Conservation (phyloP, 2,888 invertebrate genomes). For the Seira ritae region DNA sequence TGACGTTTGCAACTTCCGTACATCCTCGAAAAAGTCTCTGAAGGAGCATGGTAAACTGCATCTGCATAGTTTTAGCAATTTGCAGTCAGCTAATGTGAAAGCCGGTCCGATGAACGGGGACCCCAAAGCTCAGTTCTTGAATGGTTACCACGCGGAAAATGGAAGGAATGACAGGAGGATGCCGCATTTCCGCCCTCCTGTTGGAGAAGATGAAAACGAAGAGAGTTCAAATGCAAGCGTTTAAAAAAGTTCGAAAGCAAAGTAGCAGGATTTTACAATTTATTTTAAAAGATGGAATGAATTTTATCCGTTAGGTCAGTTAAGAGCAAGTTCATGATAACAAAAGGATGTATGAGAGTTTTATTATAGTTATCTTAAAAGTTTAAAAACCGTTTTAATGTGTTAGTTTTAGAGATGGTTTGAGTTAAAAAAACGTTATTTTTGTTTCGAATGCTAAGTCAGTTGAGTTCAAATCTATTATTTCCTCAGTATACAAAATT, state of each 20-base stretch:
- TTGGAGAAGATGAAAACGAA: background rate
- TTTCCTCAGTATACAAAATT: too few relatives aligned
- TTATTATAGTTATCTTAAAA: too few relatives aligned
- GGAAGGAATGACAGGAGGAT: background rate
- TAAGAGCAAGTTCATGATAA: too few relatives aligned
- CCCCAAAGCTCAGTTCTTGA: background rate
- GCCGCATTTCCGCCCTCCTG: too few relatives aligned
- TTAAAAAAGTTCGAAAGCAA: conserved; percentile 17
- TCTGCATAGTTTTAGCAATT: conserved; percentile 74
- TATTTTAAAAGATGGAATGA: too few relatives aligned
- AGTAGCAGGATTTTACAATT: background rate
- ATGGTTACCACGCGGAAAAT: background rate
- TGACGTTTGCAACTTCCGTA: conserved; percentile 88
- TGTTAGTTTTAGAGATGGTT: too few relatives aligned
- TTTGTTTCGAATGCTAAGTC: too few relatives aligned
- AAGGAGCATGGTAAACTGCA: conserved; percentile 85
- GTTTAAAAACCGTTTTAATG: too few relatives aligned
- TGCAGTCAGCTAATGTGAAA: conserved; percentile 9
- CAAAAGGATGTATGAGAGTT: too few relatives aligned
- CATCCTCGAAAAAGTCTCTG: conserved; percentile 84
- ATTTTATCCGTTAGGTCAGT: too few relatives aligned
- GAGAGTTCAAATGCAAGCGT: conserved; percentile 50
- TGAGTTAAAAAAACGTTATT: too few relatives aligned
- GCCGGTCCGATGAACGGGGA: conserved; percentile 7
- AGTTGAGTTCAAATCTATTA: too few relatives aligned